These are phyloP conservation scores for western clawed frog (Xenopus tropicalis) DNA, from an alignment of 2,113 vertebrate species.

Conservation along the genomic window DNA sequence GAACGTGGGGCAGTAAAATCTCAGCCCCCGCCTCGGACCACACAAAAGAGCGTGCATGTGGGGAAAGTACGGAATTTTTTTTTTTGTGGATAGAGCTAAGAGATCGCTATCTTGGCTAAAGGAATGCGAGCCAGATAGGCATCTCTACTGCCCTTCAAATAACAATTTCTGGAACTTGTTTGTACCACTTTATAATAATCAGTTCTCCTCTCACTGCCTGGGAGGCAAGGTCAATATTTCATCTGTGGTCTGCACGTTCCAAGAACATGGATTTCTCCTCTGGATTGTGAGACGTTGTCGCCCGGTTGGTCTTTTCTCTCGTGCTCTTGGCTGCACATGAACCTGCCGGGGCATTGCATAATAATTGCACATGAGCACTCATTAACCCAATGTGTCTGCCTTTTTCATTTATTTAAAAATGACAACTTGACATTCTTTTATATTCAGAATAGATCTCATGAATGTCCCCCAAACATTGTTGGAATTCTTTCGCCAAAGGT, in stretches of 20 bases:
- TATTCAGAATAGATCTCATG: not conserved
- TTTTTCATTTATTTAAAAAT: not conserved
- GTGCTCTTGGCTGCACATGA: not conserved
- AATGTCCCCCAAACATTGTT: not conserved
- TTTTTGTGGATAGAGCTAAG: not conserved
- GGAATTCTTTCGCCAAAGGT: not conserved
- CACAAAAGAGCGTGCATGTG: not conserved
- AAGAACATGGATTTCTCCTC: not conserved
- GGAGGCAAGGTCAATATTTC: constrained; percentile 8
- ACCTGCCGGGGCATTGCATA: not conserved
- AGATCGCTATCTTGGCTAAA: constrained; percentile 15
- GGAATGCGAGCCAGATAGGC: constrained; percentile 18
- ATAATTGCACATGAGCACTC: not conserved
- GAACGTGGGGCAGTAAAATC: not conserved
- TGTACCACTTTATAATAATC: constrained; percentile 5
- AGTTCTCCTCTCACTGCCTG: not conserved
- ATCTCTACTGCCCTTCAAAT: constrained; percentile 26
- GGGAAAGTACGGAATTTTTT: not conserved
- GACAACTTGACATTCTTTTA: not conserved
- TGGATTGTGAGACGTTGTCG: not conserved
- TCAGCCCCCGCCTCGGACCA: not conserved
- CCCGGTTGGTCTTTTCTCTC: not conserved
- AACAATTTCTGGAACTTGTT: constrained; percentile 4
- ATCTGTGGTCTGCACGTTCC: not conserved
- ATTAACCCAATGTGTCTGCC: not conserved